These are phyloP conservation scores for Sebastes minor DNA, from an alignment of 2,797 vertebrate species.

Conservation along the genomic window DNA sequence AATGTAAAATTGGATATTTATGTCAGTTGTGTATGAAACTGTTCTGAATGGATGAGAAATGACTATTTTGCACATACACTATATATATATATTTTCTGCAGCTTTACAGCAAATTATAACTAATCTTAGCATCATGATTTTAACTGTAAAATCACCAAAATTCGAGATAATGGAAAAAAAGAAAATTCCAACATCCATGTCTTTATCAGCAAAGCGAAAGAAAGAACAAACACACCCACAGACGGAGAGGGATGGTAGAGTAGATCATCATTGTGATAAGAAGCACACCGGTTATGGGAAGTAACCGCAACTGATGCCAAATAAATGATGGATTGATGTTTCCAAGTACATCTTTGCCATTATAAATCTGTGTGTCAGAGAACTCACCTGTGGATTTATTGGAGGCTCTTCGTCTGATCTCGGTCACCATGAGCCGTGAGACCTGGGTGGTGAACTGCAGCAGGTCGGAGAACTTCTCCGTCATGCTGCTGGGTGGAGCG, in stretches of 20 bases:
- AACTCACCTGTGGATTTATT: slow-evolving; percentile 97
- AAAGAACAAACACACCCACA: background rate
- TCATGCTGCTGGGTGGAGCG: slow-evolving; percentile 95
- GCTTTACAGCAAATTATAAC: background rate
- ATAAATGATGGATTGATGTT: background rate
- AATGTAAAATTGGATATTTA: background rate
- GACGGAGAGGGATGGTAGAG: background rate
- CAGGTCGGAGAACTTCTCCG: slow-evolving; percentile 97
- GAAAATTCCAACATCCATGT: background rate
- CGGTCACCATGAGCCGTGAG: slow-evolving; percentile 97
- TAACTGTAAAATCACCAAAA: background rate
- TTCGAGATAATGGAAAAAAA: background rate
- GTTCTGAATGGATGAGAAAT: background rate
- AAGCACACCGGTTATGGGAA: background rate
- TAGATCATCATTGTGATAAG: background rate
- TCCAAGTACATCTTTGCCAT: too few relatives aligned
- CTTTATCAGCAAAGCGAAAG: background rate
- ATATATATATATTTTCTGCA: background rate
- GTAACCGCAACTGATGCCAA: background rate
- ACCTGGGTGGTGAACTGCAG: slow-evolving; percentile 99
- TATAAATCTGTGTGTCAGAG: background rate
- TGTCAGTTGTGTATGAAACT: background rate
- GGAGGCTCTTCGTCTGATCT: slow-evolving; percentile 96
- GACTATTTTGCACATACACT: too few relatives aligned
- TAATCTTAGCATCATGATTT: background rate